Evolutionary conservation across 2,888 invertebrate species (phyloP), one percentile per base, ranked within the genome.

Genomic region (Limnephilus rhombicus): DNA sequence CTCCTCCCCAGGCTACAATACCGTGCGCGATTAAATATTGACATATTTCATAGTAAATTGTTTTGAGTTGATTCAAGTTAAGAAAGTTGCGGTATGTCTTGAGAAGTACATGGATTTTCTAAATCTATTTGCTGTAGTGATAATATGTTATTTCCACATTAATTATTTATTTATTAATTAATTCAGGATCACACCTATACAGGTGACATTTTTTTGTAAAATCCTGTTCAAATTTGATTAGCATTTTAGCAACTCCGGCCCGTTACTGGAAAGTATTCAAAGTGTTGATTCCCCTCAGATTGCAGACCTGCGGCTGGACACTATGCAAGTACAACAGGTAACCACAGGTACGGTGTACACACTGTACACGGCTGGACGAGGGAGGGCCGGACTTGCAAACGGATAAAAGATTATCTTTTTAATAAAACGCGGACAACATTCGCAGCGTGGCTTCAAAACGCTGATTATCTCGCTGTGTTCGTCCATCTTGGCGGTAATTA

Each of bases 241-340:
- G 24, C 5, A 24, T 68, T 5, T 9, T n/a, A 2, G 45, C 11
- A 24, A 24, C n/a, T 24, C 68, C 68, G 68, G 68, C 68, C n/a
- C 68, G 9, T 24, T n/a, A 68, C 68, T 24, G 68, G 68, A n/a
- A 68, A 68, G 68, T 68, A 24, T 68, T 68, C 68, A 24, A n/a
- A 68, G n/a, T n/a, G 24, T 24, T n/a, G 91, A 91, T 92, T 92
- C 87, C 82, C 86, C 49, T 12, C 18, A 85, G 92, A 92, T 92
- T 91, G 41, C 88, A 80, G 18, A 68, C 88, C 53, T 53, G 18
- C 3, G 53, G n/a, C 24, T 24, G 68, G 68, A 68, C 68, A 68
- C 24, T 68, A 24, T 68, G 18, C 68, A 53, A 18, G 68, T 68
- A 53, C 5, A 53, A 68, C 68, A 68, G 68, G 7, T 18, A 49